Evolutionary conservation across 2,888 invertebrate species (phyloP).

Genomic region (Muschampia plurimacula): DNA sequence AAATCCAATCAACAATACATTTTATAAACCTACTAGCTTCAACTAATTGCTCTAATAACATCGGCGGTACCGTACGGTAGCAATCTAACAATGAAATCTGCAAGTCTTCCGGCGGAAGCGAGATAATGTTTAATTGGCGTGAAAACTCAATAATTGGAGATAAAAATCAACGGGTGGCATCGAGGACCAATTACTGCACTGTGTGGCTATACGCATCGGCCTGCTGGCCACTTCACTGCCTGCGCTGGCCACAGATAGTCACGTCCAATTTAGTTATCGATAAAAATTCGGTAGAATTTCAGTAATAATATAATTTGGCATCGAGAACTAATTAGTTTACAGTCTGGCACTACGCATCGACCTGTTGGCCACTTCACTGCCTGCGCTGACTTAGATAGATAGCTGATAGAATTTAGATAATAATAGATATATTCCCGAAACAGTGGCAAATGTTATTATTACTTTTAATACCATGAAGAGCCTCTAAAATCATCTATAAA

Average conservation of each 20-base stretch:
- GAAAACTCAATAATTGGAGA: constrained; percentile 84
- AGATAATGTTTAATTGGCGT: constrained; percentile 83
- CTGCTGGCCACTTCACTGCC: constrained; percentile 57
- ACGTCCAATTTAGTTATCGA: constrained; percentile 48
- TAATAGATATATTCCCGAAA: too few relatives aligned
- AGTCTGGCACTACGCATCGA: constrained; percentile 69
- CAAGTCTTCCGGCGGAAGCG: constrained; percentile 74
- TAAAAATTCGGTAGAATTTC: constrained; percentile 6
- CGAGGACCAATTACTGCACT: constrained; percentile 77
- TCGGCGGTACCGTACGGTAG: constrained; percentile 35
- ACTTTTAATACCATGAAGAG: too few relatives aligned
- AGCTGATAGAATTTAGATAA: too few relatives aligned
- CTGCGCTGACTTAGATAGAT: constrained; percentile 33
- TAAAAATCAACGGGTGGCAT: constrained; percentile 77
- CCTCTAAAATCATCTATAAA: too few relatives aligned
- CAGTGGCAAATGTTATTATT: too few relatives aligned
- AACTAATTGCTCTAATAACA: constrained; percentile 38
- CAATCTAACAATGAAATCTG: constrained; percentile 60
- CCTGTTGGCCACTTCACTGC: constrained; percentile 57
- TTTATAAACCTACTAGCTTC: background rate
- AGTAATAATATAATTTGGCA: constrained; percentile 42
- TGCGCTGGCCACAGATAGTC: constrained; percentile 49
- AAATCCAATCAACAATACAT: background rate
- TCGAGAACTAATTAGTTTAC: constrained; percentile 76
- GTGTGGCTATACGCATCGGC: constrained; percentile 71